Evolutionary conservation across 2,888 invertebrate genomes (phyloP).

Genomic region (Electrophaes corylata): DNA sequence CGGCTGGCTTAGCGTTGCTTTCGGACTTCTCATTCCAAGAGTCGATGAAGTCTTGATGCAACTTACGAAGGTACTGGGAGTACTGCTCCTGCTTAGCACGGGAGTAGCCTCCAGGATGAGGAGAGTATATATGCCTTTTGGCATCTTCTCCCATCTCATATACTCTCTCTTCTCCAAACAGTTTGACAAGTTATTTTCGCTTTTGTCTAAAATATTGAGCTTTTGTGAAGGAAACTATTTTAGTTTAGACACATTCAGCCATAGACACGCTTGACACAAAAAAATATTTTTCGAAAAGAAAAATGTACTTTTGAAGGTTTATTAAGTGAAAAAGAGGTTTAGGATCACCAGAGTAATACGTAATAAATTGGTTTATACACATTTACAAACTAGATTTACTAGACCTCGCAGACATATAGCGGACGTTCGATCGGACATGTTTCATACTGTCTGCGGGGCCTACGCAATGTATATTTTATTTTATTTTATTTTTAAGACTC

Average conservation of each 20-base stretch:
- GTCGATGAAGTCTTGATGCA: slow-evolving; percentile 71
- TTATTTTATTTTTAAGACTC: too few relatives aligned
- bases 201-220: not conserved
- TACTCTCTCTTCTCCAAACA: slow-evolving; percentile 30
- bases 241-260: not conserved
- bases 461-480: too few relatives aligned
- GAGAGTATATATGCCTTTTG: slow-evolving; percentile 39
- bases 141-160: slow-evolving; percentile 51
- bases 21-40: slow-evolving; percentile 63
- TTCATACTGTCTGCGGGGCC: too few relatives aligned
- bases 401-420: too few relatives aligned
- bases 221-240: not conserved
- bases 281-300: not conserved
- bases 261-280: not conserved
- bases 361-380: too few relatives aligned
- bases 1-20: slow-evolving; percentile 65
- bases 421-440: too few relatives aligned
- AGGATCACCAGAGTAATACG: not conserved
- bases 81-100: slow-evolving; percentile 68
- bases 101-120: slow-evolving; percentile 57
- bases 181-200: slow-evolving; percentile 24
- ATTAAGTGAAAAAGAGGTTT: not conserved
- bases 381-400: too few relatives aligned
- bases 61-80: slow-evolving; percentile 59
- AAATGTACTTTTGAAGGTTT: not conserved